Evolutionary conservation across 2,797 vertebrate genomes (phyloP).

Genomic region (Halcyon smyrnensis): DNA sequence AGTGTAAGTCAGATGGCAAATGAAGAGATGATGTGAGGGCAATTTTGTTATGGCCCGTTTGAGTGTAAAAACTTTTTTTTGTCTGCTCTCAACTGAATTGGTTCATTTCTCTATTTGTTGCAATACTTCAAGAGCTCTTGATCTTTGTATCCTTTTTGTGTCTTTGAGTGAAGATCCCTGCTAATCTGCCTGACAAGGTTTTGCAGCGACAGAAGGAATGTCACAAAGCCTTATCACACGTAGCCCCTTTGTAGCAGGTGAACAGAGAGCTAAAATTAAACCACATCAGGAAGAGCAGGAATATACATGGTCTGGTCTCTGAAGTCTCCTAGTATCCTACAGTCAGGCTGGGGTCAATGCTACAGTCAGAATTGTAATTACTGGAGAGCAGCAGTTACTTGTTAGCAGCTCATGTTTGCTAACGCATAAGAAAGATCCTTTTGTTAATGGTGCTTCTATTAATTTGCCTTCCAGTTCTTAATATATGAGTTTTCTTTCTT

Average conservation of each 20-base stretch:
- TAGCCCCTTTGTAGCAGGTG: neutral
- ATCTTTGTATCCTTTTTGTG: constrained; percentile 19
- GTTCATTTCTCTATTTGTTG: constrained; percentile 14
- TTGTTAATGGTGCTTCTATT: neutral
- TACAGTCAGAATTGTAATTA: neutral
- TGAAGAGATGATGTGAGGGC: neutral
- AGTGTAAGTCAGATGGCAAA: neutral
- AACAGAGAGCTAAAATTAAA: neutral
- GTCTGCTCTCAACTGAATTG: neutral
- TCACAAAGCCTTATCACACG: neutral
- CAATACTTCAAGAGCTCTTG: neutral
- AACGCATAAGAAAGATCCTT: neutral
- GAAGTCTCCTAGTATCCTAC: neutral
- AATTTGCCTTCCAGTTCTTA: neutral
- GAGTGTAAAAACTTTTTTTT: neutral
- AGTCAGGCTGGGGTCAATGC: neutral
- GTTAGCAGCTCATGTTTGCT: neutral
- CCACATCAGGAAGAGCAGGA: neutral
- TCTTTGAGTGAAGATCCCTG: neutral
- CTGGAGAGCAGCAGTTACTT: neutral
- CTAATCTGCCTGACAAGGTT: neutral
- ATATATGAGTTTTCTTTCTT: neutral
- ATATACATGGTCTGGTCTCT: neutral
- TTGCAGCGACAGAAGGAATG: neutral
- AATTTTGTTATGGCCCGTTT: neutral